Percentiles rank a stretch among this genome's conserved stretches.
Conservation (phyloP, 2,113 vertebrate genomes). For the Chionis minor region DNA sequence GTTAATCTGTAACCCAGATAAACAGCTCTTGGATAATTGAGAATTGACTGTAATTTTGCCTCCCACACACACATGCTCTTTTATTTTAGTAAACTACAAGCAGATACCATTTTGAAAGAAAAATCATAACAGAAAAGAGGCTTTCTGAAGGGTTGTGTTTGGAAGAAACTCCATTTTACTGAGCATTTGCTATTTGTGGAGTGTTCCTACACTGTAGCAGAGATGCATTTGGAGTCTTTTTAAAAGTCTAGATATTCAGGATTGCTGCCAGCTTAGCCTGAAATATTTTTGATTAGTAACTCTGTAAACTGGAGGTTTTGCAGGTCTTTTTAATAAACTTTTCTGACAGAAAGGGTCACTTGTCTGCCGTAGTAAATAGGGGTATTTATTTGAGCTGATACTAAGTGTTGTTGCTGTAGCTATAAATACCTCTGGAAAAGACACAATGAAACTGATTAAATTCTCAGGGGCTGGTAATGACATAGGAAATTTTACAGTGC, state of each 20-base stretch:
- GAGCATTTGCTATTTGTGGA: not conserved
- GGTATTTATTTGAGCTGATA: not conserved
- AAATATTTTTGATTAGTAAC: not conserved
- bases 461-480: not conserved
- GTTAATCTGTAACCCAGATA: slow-evolving; percentile 61
- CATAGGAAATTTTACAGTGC: not conserved
- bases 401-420: not conserved
- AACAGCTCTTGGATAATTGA: slow-evolving; percentile 46
- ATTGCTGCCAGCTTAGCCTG: not conserved
- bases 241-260: not conserved
- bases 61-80: slow-evolving; percentile 17
- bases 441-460: not conserved
- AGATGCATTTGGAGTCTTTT: not conserved
- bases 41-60: slow-evolving; percentile 24
- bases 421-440: not conserved
- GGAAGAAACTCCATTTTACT: not conserved
- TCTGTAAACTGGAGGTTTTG: not conserved
- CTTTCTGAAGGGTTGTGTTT: not conserved
- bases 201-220: not conserved
- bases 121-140: not conserved
- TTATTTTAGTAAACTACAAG: slow-evolving; percentile 31
- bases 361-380: not conserved
- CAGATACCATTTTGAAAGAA: slow-evolving; percentile 12
- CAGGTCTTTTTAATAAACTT: not conserved
- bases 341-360: not conserved